Evolutionary conservation across 2,888 invertebrate genomes (phyloP), one percentile per base, ranked within the genome.

Genomic region (Macaria notata): DNA sequence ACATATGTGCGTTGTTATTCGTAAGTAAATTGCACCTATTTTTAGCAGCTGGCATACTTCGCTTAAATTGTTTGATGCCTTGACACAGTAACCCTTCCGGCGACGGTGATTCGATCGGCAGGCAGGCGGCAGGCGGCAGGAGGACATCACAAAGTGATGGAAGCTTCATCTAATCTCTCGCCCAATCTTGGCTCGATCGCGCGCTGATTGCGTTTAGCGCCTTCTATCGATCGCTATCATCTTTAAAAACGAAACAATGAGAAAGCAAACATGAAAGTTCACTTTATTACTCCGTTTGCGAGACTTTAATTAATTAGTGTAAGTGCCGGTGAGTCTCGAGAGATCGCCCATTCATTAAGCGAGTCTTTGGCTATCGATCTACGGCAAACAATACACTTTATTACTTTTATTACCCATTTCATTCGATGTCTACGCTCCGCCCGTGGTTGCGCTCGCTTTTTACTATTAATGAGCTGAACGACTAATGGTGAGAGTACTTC

Each of bases 291-390:
- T 82, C 75, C 79, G 83, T 81, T 80, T 78, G 79, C 77, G 74
- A 75, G 77, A 80, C 78, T 83, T 83, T 86, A 86, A 88, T 88
- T 87, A 89, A 89, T 89, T 88, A 88, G 77, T 81, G 79, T 82
- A 84, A 88, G 88, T 87, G 86, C 88, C 86, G 88, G 88, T 86
- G 86, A 85, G 86, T 82, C 86, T 81, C 84, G 69, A 70, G 86
- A 84, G 88, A 88, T 86, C 82, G 88, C 85, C 85, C 86, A 88
- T 89, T 88, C 87, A 86, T 89, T 88, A 87, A 82, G 79, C 79
- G 83, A 77, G 76, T 83, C 84, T 86, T 83, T 78, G 81, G 77
- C 83, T 77, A 88, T 88, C 87, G 88, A 86, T 88, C 86, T 82
- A 72, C 73, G 61, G 77, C 82, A 85, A 86, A 88, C 86, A 88